Evolutionary conservation across 2,888 invertebrate genomes (phyloP).

Genomic region (Eilema depressum): DNA sequence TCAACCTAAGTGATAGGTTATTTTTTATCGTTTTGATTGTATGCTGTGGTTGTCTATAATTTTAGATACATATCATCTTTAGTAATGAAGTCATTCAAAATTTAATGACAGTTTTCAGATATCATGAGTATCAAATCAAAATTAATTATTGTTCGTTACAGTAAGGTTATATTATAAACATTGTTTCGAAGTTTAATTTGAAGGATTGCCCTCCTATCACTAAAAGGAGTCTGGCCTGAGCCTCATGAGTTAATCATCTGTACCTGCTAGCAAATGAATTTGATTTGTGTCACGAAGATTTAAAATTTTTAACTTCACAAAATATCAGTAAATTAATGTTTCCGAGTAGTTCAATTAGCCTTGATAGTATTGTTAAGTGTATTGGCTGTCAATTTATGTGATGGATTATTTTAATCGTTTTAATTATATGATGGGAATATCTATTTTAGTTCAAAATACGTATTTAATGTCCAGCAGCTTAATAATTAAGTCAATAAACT

Average conservation of each 20-base stretch:
- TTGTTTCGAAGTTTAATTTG: no score
- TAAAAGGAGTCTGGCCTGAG: no score
- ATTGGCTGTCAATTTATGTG: neutral
- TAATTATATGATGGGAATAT: neutral
- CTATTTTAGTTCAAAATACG: neutral
- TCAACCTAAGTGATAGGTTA: neutral
- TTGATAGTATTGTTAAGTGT: neutral
- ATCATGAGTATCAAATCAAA: no score
- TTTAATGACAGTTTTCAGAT: neutral
- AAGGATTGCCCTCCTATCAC: no score
- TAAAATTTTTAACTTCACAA: no score
- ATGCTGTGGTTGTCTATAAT: neutral
- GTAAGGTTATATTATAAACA: no score
- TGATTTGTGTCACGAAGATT: no score
- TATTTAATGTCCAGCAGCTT: neutral
- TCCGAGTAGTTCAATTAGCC: neutral
- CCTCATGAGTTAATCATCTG: no score
- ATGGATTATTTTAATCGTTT: neutral
- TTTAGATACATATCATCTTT: neutral
- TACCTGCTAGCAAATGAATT: no score
- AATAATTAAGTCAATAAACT: neutral
- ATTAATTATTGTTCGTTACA: no score
- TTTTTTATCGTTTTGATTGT: neutral
- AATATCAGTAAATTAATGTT: neutral
- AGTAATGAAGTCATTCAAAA: neutral